Conservation (phyloP, 2,888 invertebrate species). For the Drosophila bunnanda region DNA sequence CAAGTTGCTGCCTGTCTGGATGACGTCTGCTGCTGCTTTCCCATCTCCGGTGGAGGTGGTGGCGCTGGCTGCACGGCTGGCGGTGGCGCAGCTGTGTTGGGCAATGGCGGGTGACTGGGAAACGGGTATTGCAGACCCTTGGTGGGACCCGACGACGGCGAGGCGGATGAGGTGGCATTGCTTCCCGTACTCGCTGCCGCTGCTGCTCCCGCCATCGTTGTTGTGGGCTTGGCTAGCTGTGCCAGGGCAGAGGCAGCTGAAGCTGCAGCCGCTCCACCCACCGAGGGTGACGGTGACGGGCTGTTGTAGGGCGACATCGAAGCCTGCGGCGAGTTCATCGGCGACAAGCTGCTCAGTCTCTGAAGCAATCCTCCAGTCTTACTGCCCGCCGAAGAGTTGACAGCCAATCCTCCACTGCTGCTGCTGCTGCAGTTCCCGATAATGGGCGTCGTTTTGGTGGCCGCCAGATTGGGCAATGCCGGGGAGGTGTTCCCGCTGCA, state of each 20-base stretch:
- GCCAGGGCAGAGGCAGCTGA: slow-evolving; percentile 7
- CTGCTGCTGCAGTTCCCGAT: slow-evolving; percentile 57
- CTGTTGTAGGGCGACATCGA: slow-evolving; percentile 84
- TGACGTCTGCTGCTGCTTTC: slow-evolving; percentile 53
- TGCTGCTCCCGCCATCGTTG: background rate
- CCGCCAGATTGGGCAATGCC: slow-evolving; percentile 83
- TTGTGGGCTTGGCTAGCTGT: slow-evolving; percentile 50
- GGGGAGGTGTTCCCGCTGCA: slow-evolving; percentile 80
- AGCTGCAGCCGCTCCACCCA: slow-evolving; percentile 44
- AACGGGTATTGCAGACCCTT: slow-evolving; percentile 90
- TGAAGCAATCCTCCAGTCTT: slow-evolving; percentile 76
- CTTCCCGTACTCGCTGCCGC: slow-evolving; percentile 5
- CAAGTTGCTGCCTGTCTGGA: slow-evolving; percentile 36
- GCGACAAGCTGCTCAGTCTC: slow-evolving; percentile 83
- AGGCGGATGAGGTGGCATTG: slow-evolving; percentile 21
- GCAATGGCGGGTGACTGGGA: slow-evolving; percentile 90
- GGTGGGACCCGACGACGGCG: slow-evolving; percentile 68
- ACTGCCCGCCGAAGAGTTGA: slow-evolving; percentile 31
- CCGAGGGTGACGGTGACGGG: slow-evolving; percentile 84
- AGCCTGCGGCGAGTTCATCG: slow-evolving; percentile 85
- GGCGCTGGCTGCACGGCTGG: slow-evolving; percentile 76
- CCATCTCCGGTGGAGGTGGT: slow-evolving; percentile 68
- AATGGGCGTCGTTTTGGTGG: slow-evolving; percentile 76
- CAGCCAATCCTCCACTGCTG: slow-evolving; percentile 14
- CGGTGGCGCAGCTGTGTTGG: slow-evolving; percentile 82